These are phyloP conservation scores for Osmerus eperlanus DNA, from an alignment of 2,113 vertebrate genomes.

Conservation along the genomic window DNA sequence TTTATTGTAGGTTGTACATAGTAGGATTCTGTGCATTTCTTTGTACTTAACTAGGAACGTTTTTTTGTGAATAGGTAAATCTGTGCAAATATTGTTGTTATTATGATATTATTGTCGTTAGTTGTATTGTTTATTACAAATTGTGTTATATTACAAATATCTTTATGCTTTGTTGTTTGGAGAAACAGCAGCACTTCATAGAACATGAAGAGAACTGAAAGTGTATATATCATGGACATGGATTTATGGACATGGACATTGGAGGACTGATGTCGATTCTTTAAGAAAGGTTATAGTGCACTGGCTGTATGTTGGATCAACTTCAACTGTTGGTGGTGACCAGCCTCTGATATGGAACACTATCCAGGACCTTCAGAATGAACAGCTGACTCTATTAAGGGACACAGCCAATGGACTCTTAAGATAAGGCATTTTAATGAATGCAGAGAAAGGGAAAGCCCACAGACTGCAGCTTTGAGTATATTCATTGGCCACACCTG, in stretches of 20 bases:
- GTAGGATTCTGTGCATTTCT: slow-evolving; percentile 71
- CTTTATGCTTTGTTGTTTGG: slow-evolving; percentile 65
- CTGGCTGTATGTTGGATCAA: slow-evolving; percentile 45
- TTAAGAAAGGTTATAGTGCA: slow-evolving; percentile 16
- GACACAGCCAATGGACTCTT: slow-evolving; percentile 27
- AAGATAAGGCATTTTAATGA: slow-evolving; percentile 44
- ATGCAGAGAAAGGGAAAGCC: slow-evolving; percentile 33
- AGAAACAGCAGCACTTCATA: slow-evolving; percentile 39
- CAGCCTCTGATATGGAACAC: slow-evolving; percentile 47
- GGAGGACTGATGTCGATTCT: slow-evolving; percentile 24
- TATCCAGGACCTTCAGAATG: slow-evolving; percentile 11
- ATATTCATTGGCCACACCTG: neutral
- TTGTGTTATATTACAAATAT: slow-evolving; percentile 67
- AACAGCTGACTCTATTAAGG: slow-evolving; percentile 28
- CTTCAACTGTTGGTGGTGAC: slow-evolving; percentile 63
- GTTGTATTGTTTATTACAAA: slow-evolving; percentile 70
- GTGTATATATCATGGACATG: slow-evolving; percentile 25
- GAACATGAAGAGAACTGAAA: slow-evolving; percentile 29
- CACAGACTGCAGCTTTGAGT: slow-evolving; percentile 37
- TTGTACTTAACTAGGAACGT: slow-evolving; percentile 74
- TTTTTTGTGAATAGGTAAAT: slow-evolving; percentile 76
- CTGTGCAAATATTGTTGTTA: slow-evolving; percentile 76
- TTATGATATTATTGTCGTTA: slow-evolving; percentile 64
- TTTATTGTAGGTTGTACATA: slow-evolving; percentile 93
- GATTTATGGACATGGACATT: slow-evolving; percentile 31